A percentile compares a stretch with the other conserved stretches of the same genome.
Conservation (phyloP, 2,888 invertebrate species). For the Acholoe squamosa region DNA sequence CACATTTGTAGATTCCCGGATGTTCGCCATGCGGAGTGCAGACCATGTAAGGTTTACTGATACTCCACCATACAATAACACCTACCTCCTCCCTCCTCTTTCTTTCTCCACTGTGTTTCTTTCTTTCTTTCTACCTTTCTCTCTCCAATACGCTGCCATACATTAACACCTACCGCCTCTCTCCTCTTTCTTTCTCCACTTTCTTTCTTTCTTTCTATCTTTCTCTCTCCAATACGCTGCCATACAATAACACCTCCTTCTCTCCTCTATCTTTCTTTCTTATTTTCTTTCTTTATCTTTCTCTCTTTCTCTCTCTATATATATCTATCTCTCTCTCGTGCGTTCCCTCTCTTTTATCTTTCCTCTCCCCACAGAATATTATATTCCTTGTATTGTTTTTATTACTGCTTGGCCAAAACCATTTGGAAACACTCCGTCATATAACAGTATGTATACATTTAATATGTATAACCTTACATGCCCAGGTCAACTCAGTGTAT, state of each 20-base stretch:
- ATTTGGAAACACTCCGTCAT: too few relatives aligned
- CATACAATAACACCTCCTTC: neutral
- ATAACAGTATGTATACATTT: too few relatives aligned
- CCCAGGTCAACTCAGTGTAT: too few relatives aligned
- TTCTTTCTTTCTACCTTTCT: neutral
- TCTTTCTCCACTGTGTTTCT: too few relatives aligned
- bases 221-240: neutral
- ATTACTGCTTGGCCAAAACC: too few relatives aligned
- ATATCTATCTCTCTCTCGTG: neutral
- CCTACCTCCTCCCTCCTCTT: too few relatives aligned
- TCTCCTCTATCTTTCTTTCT: neutral
- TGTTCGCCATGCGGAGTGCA: constrained; percentile 82
- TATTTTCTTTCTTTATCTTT: neutral
- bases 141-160: neutral
- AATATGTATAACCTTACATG: too few relatives aligned
- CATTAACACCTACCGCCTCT: neutral
- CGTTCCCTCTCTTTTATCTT: neutral
- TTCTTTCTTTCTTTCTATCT: neutral
- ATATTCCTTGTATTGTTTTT: too few relatives aligned
- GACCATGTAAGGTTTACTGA: constrained; percentile 82
- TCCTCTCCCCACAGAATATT: too few relatives aligned
- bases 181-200: neutral
- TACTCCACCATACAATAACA: too few relatives aligned
- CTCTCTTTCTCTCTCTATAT: neutral
- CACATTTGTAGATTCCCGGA: constrained; percentile 77